Conservation (phyloP, 1,140 invertebrate genomes). For the Pogonus chalceus region DNA sequence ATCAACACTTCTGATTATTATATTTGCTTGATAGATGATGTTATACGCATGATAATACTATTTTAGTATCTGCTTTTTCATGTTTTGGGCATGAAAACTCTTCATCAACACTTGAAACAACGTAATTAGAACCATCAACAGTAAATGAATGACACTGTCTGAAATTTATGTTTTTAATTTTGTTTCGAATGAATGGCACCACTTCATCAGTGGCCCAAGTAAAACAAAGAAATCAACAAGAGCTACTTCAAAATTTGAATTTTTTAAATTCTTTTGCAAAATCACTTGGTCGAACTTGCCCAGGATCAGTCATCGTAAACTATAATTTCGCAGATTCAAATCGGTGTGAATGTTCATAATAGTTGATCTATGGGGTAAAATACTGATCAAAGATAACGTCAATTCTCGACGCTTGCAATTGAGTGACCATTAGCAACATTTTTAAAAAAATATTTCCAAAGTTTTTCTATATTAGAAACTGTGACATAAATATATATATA, state of each 20-base stretch:
- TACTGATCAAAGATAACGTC: constrained; percentile 13
- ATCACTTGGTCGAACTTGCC: constrained; percentile 18
- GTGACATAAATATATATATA: too few species aligned
- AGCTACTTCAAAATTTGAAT: constrained; percentile 26
- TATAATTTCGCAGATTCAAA: constrained; percentile 6
- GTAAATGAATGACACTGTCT: constrained; percentile 14
- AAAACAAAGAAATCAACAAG: constrained; percentile 25
- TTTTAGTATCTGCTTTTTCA: too few species aligned
- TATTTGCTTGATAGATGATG: too few species aligned
- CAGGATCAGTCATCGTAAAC: constrained; percentile 12
- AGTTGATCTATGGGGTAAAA: constrained; percentile 14
- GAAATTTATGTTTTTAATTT: constrained; percentile 15
- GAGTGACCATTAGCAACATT: too few species aligned
- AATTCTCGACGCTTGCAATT: constrained; percentile 3
- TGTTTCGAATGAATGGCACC: constrained; percentile 16
- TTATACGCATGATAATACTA: too few species aligned
- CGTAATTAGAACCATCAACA: constrained; percentile 12
- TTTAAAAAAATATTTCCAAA: too few species aligned
- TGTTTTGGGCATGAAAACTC: too few species aligned
- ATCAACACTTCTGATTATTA: too few species aligned
- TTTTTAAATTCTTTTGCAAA: constrained; percentile 24
- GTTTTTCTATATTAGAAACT: too few species aligned
- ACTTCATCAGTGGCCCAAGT: constrained; percentile 19
- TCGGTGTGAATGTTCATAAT: constrained; percentile 8
- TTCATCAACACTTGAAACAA: too few species aligned